Base-by-base conservation (phyloP, 2,113 vertebrate genomes). In the Edolisoma coerulescens region DNA sequence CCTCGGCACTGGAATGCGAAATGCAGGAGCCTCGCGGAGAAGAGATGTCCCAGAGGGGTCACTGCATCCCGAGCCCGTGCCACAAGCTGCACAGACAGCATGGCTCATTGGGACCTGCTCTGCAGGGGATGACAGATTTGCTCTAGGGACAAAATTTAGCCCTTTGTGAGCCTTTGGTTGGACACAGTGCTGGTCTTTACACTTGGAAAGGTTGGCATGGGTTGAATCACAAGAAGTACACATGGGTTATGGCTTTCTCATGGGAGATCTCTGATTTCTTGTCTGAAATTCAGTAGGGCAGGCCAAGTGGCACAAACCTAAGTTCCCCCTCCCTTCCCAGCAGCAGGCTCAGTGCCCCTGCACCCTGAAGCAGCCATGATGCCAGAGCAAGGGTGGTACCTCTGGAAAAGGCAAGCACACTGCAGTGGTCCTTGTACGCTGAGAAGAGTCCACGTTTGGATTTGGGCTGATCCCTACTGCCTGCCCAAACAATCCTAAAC, bases 41-140 rank as follows among this genome's bases (percentile, higher is more conserved):
- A 26, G 19, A 76, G 59, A 19, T 22, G 35, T 53, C 47, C n/a
- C 77, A 17, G 44, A 41, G 23, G 8, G 7, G 61, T 64, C 61
- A 8, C 52, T 17, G 1, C 3, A 2, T 12, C 49, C 75, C 1
- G 3, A 52, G 41, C 26, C 24, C 1, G 0, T 6, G 59, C 27
- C 26, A 56, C 14, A 13, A 7, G 52, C 50, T 42, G n/a, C 67
- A 37, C 22, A 52, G 47, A 35, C 27, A 87, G 35, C 45, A 8
- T 1, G 14, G 60, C 60, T 67, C 22, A 1, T 0, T 37, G 52
- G 52, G 63, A 87, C 37, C 18, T 15, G 42, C 52, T 59, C 6
- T 22, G 50, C 63, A 74, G 45, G 26, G 6, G 12, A 53, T 13
- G 13, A 16, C 2, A 7, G 11, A 13, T 74, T 77, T 64, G 22